These are phyloP conservation scores for Chloromyia formosa DNA, from an alignment of 2,888 invertebrate species.

Conservation along the genomic window DNA sequence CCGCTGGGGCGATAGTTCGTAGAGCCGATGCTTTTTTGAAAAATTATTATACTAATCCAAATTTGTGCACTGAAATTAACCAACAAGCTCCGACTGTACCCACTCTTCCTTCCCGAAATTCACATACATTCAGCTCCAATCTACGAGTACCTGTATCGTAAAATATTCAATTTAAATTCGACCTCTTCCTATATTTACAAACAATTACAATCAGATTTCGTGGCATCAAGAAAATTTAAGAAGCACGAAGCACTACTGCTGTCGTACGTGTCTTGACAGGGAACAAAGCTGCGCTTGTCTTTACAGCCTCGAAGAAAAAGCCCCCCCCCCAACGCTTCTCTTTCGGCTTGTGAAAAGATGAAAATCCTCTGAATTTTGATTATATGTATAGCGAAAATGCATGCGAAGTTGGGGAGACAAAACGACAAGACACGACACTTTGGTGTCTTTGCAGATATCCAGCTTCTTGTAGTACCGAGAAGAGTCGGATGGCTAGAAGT, in stretches of 20 bases:
- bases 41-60: too few relatives aligned
- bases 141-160: conserved; percentile 21
- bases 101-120: neutral
- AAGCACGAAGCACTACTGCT: neutral
- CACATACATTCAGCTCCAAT: neutral
- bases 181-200: conserved; percentile 33
- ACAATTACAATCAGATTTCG: conserved; percentile 39
- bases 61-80: too few relatives aligned
- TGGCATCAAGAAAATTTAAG: conserved; percentile 9
- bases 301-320: neutral
- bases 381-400: conserved; percentile 2
- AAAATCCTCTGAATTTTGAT: conserved; percentile 24
- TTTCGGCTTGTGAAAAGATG: conserved; percentile 26
- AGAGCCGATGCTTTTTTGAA: too few relatives aligned
- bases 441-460: neutral
- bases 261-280: too few relatives aligned
- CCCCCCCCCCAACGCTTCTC: neutral
- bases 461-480: too few relatives aligned
- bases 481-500: too few relatives aligned
- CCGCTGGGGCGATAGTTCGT: too few relatives aligned
- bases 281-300: too few relatives aligned
- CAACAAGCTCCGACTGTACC: too few relatives aligned
- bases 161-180: conserved; percentile 19
- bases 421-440: neutral
- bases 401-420: neutral